Percentiles rank a stretch among this genome's conserved stretches.
Evolutionary conservation across 2,888 invertebrate species (phyloP).

Genomic region (Podabrus alpinus): DNA sequence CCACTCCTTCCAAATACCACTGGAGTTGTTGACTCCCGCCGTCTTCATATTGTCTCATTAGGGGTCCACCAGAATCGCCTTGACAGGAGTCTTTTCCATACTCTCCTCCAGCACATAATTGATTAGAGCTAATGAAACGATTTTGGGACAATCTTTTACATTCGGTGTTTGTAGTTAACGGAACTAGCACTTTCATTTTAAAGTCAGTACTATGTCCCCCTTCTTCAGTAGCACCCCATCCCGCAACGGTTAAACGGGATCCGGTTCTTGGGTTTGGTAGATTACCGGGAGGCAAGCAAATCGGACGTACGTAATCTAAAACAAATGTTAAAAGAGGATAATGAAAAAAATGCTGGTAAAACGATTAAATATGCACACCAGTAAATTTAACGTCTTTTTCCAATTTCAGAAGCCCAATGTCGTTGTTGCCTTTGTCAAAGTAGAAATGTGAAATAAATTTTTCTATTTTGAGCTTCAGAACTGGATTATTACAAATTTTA

Average conservation of each 20-base stretch:
- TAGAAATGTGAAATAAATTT: conserved; percentile 48
- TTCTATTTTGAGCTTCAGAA: conserved; percentile 50
- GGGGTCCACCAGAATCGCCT: conserved; percentile 75
- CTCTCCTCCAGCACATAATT: conserved; percentile 72
- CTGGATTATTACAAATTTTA: conserved; percentile 47
- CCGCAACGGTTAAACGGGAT: background rate
- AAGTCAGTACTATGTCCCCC: background rate
- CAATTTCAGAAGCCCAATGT: conserved; percentile 57
- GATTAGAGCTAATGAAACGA: conserved; percentile 38
- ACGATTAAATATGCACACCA: conserved; percentile 55
- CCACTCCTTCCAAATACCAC: conserved; percentile 62
- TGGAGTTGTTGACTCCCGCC: background rate
- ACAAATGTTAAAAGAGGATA: background rate
- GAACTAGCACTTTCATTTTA: conserved; percentile 49
- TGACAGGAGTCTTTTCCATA: conserved; percentile 68
- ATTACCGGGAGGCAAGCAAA: conserved; percentile 7
- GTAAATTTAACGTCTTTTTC: conserved; percentile 53
- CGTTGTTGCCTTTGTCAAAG: conserved; percentile 48
- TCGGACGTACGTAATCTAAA: conserved; percentile 12
- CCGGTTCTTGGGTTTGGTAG: background rate
- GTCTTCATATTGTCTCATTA: conserved; percentile 60
- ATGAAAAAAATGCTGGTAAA: no score
- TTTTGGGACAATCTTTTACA: background rate
- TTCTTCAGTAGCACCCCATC: conserved; percentile 9
- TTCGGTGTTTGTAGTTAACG: conserved; percentile 52